A percentile compares a stretch with the other conserved stretches of the same genome.
Conservation (phyloP, 1,140 invertebrate species). For the Drosophila biarmipes region DNA sequence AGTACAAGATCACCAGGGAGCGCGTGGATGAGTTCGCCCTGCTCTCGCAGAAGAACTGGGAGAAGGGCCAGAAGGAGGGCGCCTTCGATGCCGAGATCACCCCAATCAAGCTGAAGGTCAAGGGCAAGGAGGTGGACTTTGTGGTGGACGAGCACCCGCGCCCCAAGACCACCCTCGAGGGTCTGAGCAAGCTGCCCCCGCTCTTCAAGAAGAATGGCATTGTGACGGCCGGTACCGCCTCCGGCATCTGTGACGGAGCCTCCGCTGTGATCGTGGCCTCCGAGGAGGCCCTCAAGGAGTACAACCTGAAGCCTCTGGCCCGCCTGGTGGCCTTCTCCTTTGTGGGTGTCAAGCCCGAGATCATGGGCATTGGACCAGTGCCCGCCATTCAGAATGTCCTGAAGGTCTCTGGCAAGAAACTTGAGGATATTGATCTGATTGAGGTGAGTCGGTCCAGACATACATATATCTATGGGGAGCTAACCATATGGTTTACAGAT, state of each 20-base stretch:
- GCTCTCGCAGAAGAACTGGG: constrained; percentile 93
- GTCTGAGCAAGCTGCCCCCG: constrained; percentile 92
- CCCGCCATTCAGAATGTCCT: constrained; percentile 95
- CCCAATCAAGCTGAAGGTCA: constrained; percentile 93
- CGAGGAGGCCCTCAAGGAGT: constrained; percentile 93
- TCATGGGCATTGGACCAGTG: constrained; percentile 97
- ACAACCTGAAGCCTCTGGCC: constrained; percentile 92
- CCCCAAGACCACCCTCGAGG: constrained; percentile 93
- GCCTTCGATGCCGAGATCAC: constrained; percentile 96
- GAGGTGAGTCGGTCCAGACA: constrained; percentile 88
- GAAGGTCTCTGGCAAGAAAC: constrained; percentile 88
- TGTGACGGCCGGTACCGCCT: constrained; percentile 98
- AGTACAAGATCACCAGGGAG: constrained; percentile 94
- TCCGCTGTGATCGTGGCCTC: constrained; percentile 95
- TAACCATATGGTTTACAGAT: constrained; percentile 87
- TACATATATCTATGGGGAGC: not conserved
- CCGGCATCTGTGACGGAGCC: constrained; percentile 98
- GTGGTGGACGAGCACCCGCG: constrained; percentile 97
- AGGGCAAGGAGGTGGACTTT: constrained; percentile 91
- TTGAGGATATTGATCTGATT: constrained; percentile 96
- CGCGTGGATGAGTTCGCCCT: constrained; percentile 96
- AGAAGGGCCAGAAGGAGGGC: constrained; percentile 93
- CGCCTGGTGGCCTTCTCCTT: constrained; percentile 90
- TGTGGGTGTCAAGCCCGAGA: constrained; percentile 93
- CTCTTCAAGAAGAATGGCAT: constrained; percentile 98